Evolutionary conservation across 2,888 invertebrate species (phyloP).

Genomic region (Antheraea yamamai): DNA sequence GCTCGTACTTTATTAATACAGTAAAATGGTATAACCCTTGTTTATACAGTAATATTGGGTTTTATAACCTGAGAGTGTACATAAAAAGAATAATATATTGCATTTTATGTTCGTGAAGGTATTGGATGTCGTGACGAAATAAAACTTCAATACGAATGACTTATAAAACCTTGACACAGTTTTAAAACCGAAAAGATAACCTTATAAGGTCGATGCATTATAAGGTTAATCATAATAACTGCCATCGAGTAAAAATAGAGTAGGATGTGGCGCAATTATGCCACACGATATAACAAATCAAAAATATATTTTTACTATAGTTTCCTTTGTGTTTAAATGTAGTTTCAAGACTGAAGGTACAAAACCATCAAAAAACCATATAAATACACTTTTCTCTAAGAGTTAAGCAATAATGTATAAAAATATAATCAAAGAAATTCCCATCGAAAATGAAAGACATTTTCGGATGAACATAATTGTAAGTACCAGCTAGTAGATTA

Average conservation of each 20-base stretch:
- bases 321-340: neutral
- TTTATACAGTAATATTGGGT: neutral
- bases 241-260: neutral
- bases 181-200: slow-evolving; percentile 3
- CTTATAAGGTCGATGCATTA: neutral
- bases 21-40: too few relatives aligned
- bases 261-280: neutral
- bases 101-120: neutral
- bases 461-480: neutral
- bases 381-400: neutral
- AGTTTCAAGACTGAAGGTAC: neutral
- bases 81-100: neutral
- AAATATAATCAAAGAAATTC: neutral
- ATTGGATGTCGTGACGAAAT: neutral
- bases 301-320: neutral
- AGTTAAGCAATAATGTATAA: neutral
- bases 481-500: too few relatives aligned
- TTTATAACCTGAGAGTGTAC: neutral
- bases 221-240: neutral
- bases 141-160: neutral
- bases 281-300: neutral
- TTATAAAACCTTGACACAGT: slow-evolving; percentile 3
- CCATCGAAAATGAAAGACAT: neutral
- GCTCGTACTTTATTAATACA: too few relatives aligned
- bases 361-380: neutral